Evolutionary conservation across 2,888 invertebrate genomes (phyloP).

Genomic region (Limulus polyphemus): DNA sequence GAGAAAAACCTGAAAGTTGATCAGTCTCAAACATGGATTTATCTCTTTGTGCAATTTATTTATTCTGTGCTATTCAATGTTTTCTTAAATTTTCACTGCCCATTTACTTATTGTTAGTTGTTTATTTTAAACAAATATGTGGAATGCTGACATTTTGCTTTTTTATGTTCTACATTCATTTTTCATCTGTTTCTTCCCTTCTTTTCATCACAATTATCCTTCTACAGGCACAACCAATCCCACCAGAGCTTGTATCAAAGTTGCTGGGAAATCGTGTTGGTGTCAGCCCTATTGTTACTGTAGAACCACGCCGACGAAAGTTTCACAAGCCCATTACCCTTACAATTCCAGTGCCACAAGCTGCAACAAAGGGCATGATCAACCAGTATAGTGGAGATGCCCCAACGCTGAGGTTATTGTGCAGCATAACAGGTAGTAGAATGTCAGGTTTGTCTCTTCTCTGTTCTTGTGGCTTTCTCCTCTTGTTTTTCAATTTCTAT

Average conservation of each 20-base stretch:
- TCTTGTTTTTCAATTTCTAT: conserved; percentile 5
- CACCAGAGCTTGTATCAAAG: conserved; percentile 90
- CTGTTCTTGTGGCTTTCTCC: conserved; percentile 21
- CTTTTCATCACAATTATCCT: too few species aligned
- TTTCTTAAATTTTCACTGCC: too few species aligned
- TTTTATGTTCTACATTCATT: background rate
- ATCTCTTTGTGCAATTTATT: too few species aligned
- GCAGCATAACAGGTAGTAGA: conserved; percentile 87
- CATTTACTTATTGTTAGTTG: too few species aligned
- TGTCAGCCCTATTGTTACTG: conserved; percentile 98
- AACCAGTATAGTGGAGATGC: conserved; percentile 93
- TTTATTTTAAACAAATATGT: too few species aligned
- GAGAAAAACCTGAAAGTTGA: too few species aligned
- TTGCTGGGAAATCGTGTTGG: conserved; percentile 95
- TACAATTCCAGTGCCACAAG: conserved; percentile 95
- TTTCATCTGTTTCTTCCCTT: conserved; percentile 23
- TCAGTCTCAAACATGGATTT: too few species aligned
- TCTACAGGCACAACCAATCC: conserved; percentile 88
- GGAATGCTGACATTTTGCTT: too few species aligned
- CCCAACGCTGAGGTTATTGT: conserved; percentile 84
- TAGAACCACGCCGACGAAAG: conserved; percentile 94
- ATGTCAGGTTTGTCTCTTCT: conserved; percentile 31
- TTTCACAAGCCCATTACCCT: conserved; percentile 99
- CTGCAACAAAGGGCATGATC: conserved; percentile 95
- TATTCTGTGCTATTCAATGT: too few species aligned